Percentiles rank a stretch among this genome's conserved stretches.
These are phyloP conservation scores for Zosterops lateralis DNA, from an alignment of 2,113 vertebrate genomes.

Conservation along the genomic window DNA sequence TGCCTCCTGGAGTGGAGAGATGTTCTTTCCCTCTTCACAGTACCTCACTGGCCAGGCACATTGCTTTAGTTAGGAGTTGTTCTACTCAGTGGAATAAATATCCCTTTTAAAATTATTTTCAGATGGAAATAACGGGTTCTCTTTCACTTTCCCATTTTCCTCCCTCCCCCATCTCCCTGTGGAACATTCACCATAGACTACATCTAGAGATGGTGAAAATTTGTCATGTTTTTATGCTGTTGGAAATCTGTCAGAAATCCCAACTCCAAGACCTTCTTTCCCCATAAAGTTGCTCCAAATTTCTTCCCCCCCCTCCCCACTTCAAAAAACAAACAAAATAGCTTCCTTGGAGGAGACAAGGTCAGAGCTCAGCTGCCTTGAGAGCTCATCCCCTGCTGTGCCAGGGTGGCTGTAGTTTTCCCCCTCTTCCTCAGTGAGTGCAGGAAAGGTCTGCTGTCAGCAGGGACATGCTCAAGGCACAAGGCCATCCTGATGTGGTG, in stretches of 20 bases:
- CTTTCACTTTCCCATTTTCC: neutral
- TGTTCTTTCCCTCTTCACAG: neutral
- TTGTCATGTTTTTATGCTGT: constrained; percentile 7
- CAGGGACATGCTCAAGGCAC: neutral
- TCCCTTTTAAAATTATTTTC: constrained; percentile 23
- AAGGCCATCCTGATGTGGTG: neutral
- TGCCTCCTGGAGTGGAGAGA: neutral
- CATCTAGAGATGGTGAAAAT: constrained; percentile 23
- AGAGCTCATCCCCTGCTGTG: neutral
- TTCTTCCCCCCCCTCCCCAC: neutral
- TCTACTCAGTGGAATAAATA: constrained; percentile 22
- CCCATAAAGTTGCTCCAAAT: neutral
- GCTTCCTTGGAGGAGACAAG: neutral
- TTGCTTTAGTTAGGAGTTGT: constrained; percentile 16
- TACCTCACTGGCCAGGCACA: neutral
- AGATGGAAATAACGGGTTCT: neutral
- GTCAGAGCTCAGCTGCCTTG: neutral
- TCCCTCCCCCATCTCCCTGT: neutral
- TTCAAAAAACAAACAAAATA: neutral
- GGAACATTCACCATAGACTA: neutral
- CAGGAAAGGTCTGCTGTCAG: neutral
- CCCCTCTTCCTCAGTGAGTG: neutral
- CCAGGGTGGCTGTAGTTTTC: neutral
- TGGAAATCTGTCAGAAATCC: constrained; percentile 48
- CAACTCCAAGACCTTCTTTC: neutral